Percentiles rank a stretch among this genome's conserved stretches.
Conservation (phyloP, 2,888 invertebrate species). For the Drosophila phalerata region DNA sequence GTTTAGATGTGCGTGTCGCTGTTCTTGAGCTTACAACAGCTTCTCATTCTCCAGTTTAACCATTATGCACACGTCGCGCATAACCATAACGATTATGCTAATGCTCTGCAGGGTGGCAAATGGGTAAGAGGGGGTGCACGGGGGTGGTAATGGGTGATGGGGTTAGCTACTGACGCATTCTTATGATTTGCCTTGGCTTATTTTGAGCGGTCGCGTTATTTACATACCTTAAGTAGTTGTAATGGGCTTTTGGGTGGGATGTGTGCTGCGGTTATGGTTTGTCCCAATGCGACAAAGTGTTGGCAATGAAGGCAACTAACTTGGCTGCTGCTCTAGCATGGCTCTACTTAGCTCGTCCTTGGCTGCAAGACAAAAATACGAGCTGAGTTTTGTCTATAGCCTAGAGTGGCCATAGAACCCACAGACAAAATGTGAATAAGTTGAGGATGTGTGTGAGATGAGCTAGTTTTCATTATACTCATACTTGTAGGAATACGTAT, state of each 20-base stretch:
- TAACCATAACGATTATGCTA: conserved; percentile 82
- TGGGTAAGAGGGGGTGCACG: neutral
- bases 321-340: conserved; percentile 16
- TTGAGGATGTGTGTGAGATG: conserved; percentile 39
- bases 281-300: conserved; percentile 70
- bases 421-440: conserved; percentile 42
- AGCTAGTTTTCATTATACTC: conserved; percentile 70
- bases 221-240: conserved; percentile 81
- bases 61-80: conserved; percentile 79
- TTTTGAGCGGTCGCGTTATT: conserved; percentile 70
- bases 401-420: conserved; percentile 52
- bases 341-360: conserved; percentile 44
- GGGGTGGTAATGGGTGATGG: conserved; percentile 35
- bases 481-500: neutral
- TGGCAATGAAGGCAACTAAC: conserved; percentile 61
- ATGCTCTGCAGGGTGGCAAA: conserved; percentile 52
- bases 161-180: conserved; percentile 41
- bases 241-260: conserved; percentile 61
- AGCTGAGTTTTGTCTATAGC: conserved; percentile 48
- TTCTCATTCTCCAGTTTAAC: conserved; percentile 21
- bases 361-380: conserved; percentile 52
- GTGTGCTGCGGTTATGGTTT: conserved; percentile 8
- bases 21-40: conserved; percentile 37
- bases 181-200: conserved; percentile 79
- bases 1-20: conserved; percentile 65